These are phyloP conservation scores for Enteromius trimaculatus DNA, from an alignment of 2,797 vertebrate species.

Conservation along the genomic window DNA sequence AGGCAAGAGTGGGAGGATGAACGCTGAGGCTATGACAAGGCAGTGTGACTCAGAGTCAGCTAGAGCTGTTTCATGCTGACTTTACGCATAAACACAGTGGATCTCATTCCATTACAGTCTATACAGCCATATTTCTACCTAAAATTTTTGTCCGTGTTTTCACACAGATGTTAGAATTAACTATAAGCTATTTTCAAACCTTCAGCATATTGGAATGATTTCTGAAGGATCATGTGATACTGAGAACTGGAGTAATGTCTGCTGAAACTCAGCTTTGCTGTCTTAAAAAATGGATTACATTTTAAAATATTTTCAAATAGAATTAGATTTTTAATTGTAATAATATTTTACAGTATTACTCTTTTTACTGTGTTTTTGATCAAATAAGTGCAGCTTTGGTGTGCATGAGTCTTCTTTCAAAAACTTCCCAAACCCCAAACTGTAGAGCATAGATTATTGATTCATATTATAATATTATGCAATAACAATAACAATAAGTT, in stretches of 20 bases:
- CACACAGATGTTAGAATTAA: neutral
- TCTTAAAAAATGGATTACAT: neutral
- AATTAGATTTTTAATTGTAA: neutral
- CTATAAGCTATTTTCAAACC: neutral
- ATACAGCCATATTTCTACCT: neutral
- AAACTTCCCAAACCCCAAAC: neutral
- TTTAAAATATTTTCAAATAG: neutral
- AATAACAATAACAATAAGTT: neutral
- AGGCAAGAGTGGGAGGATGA: constrained; percentile 44
- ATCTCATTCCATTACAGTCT: neutral
- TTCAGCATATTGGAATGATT: neutral
- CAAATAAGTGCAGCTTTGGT: neutral
- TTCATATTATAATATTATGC: neutral
- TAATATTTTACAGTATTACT: neutral
- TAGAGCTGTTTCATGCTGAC: constrained; percentile 6
- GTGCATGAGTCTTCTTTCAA: neutral
- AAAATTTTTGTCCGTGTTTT: neutral
- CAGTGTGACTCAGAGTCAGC: constrained; percentile 50
- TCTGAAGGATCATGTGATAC: neutral
- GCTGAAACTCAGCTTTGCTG: neutral
- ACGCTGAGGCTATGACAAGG: constrained; percentile 36
- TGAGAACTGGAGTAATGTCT: neutral
- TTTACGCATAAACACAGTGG: constrained; percentile 11
- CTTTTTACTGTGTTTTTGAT: neutral
- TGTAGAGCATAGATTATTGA: neutral